A percentile compares a stretch with the other conserved stretches of the same genome.
Evolutionary conservation across 1,140 invertebrate genomes (phyloP).

Genomic region (Ceratoteleas bidentatus): DNA sequence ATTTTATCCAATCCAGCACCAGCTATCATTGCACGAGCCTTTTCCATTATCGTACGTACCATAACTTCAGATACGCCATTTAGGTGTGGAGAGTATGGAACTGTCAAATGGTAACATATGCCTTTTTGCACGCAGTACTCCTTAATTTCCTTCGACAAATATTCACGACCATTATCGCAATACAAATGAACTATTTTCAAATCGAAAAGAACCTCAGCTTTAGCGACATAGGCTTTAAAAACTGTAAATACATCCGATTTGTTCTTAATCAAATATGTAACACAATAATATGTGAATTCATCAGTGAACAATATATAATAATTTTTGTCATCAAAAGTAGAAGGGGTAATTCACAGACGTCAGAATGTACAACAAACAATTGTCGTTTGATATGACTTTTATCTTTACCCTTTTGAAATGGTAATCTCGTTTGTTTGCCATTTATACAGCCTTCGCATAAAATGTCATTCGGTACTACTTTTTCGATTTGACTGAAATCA

Average conservation of each 20-base stretch:
- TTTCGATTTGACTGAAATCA: slow-evolving; percentile 16
- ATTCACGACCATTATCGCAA: slow-evolving; percentile 36
- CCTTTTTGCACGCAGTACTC: neutral
- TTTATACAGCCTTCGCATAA: slow-evolving; percentile 9
- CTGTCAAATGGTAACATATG: slow-evolving; percentile 70
- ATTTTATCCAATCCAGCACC: neutral
- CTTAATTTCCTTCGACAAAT: slow-evolving; percentile 72
- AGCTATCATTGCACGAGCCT: neutral
- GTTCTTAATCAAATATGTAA: neutral
- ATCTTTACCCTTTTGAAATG: slow-evolving; percentile 8
- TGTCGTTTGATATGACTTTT: slow-evolving; percentile 15
- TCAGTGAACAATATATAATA: neutral
- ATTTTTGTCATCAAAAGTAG: slow-evolving; percentile 1
- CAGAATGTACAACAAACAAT: slow-evolving; percentile 13
- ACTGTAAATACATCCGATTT: neutral
- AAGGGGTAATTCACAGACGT: slow-evolving; percentile 7
- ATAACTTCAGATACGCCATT: slow-evolving; percentile 25
- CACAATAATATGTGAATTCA: neutral
- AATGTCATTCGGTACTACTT: slow-evolving; percentile 45
- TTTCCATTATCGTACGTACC: slow-evolving; percentile 20
- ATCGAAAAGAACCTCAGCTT: slow-evolving; percentile 7
- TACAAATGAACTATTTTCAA: neutral
- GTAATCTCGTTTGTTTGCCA: slow-evolving; percentile 3
- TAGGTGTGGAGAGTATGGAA: slow-evolving; percentile 74
- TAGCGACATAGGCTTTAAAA: slow-evolving; percentile 1